A percentile compares a stretch with the other conserved stretches of the same genome.
These are phyloP conservation scores for Brenthis hecate DNA, from an alignment of 2,888 invertebrate species.

Conservation along the genomic window DNA sequence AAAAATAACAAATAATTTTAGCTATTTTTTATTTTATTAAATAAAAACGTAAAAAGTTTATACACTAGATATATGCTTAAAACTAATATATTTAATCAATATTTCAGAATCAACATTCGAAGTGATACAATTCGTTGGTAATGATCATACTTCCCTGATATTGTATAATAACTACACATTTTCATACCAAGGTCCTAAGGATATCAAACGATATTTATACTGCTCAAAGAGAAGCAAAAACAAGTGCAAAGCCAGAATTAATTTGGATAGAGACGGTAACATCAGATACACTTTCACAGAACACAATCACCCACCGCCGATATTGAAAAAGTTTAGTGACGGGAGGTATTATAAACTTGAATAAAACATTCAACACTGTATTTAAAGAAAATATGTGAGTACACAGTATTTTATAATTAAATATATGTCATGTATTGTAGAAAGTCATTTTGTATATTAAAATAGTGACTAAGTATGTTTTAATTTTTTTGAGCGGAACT, in stretches of 20 bases:
- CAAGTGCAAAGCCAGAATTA: slow-evolving; percentile 42
- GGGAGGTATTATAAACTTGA: slow-evolving; percentile 24
- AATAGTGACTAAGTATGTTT: too few species aligned
- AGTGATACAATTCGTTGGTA: slow-evolving; percentile 10
- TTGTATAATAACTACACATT: slow-evolving; percentile 45
- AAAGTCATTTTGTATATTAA: too few species aligned
- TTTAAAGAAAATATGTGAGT: too few species aligned
- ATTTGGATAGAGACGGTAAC: slow-evolving; percentile 35
- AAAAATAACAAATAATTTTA: too few species aligned
- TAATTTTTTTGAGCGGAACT: too few species aligned
- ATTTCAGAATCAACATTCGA: slow-evolving; percentile 18
- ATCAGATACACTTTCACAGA: slow-evolving; percentile 32
- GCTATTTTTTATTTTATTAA: too few species aligned
- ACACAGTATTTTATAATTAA: too few species aligned
- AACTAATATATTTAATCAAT: background rate
- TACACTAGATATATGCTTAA: background rate
- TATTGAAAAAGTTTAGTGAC: slow-evolving; percentile 8
- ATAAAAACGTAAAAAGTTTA: too few species aligned
- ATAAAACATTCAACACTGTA: background rate
- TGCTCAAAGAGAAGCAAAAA: slow-evolving; percentile 35
- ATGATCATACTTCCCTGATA: slow-evolving; percentile 31
- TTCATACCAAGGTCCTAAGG: slow-evolving; percentile 42
- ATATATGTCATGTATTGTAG: too few species aligned
- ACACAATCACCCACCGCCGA: slow-evolving; percentile 46
- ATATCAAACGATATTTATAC: slow-evolving; percentile 37